Evolutionary conservation across 2,113 vertebrate genomes (phyloP).

Genomic region (Gnathonemus echidnorhynchus): DNA sequence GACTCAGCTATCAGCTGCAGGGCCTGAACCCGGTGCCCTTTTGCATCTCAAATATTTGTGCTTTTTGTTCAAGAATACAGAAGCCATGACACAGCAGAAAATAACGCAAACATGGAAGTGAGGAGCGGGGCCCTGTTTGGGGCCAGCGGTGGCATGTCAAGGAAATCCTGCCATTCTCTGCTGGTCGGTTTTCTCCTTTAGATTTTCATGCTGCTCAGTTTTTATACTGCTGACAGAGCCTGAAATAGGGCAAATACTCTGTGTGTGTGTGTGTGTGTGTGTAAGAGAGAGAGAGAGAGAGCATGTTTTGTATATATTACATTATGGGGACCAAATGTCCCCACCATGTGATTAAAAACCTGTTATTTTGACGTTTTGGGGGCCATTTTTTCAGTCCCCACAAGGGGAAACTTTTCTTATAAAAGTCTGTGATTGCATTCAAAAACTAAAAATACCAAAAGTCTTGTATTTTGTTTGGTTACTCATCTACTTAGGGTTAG

Average conservation of each 20-base stretch:
- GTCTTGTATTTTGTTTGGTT: not conserved
- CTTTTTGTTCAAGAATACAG: not conserved
- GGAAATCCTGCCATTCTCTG: conserved; percentile 57
- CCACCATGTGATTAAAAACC: not conserved
- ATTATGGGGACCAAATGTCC: not conserved
- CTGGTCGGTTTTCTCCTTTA: not conserved
- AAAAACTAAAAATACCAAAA: not conserved
- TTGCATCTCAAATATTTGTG: not conserved
- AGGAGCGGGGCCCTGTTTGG: not conserved
- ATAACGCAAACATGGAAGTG: conserved; percentile 31
- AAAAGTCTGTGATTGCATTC: not conserved
- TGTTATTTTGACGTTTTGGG: not conserved
- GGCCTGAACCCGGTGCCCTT: not conserved
- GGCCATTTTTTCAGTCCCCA: not conserved
- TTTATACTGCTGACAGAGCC: conserved; percentile 19
- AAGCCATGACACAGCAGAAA: conserved; percentile 48
- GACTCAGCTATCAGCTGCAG: not conserved
- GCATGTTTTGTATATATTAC: not conserved
- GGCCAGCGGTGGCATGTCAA: conserved; percentile 32
- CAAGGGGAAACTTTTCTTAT: not conserved
- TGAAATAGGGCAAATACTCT: not conserved
- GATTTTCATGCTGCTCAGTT: not conserved
- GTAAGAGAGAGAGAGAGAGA: no score
- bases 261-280: not conserved
- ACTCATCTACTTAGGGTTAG: not conserved